Percentiles rank a stretch among this genome's conserved stretches.
Evolutionary conservation across 2,888 invertebrate species (phyloP).

Genomic region (Stegana nigrithorax): DNA sequence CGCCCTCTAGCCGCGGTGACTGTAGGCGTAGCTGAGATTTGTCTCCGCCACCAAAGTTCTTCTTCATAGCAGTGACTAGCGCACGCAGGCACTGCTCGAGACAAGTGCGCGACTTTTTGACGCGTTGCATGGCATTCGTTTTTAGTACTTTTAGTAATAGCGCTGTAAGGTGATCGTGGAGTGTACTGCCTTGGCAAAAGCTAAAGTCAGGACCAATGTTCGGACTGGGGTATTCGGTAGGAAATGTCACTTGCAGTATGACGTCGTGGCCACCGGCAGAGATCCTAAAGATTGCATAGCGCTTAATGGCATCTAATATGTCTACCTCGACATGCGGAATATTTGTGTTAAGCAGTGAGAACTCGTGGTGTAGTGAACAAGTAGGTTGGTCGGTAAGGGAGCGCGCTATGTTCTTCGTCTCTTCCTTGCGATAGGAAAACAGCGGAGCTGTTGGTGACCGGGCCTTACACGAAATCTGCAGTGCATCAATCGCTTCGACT

Average conservation of each 20-base stretch:
- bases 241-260: constrained; percentile 75
- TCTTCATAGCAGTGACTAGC: constrained; percentile 75
- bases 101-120: constrained; percentile 87
- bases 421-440: constrained; percentile 41
- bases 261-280: constrained; percentile 67
- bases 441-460: constrained; percentile 66
- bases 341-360: constrained; percentile 79
- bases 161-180: constrained; percentile 78
- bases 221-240: constrained; percentile 79
- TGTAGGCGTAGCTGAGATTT: constrained; percentile 66
- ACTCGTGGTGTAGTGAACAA: constrained; percentile 77
- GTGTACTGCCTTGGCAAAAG: constrained; percentile 75
- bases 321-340: constrained; percentile 78
- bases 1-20: constrained; percentile 67
- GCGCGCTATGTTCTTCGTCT: constrained; percentile 62
- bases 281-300: constrained; percentile 70
- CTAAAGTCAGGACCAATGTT: constrained; percentile 76
- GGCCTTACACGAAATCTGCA: constrained; percentile 49
- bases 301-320: constrained; percentile 70
- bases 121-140: constrained; percentile 83
- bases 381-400: constrained; percentile 66
- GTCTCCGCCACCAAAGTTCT: constrained; percentile 58
- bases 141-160: constrained; percentile 84
- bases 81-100: constrained; percentile 86
- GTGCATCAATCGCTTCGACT: constrained; percentile 42